Evolutionary conservation across 1,140 invertebrate species (phyloP).

Genomic region (Neodiprion pinetum): DNA sequence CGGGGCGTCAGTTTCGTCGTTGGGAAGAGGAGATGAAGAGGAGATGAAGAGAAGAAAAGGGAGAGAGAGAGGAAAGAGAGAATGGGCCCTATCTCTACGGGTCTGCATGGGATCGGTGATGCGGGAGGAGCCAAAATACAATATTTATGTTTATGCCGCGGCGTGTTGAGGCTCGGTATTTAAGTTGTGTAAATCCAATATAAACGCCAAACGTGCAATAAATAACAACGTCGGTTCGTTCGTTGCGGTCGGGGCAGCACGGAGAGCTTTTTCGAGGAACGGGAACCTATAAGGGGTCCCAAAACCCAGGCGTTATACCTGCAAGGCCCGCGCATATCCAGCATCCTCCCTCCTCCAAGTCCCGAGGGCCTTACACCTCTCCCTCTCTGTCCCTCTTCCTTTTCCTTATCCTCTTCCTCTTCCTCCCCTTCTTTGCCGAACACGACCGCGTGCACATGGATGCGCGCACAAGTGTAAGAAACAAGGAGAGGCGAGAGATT

Average conservation of each 20-base stretch:
- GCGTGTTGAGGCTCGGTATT: conserved; percentile 49
- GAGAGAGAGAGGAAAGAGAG: neutral
- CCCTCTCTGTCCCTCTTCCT: conserved; percentile 17
- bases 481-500: neutral
- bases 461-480: too few species aligned
- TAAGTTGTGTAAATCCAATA: conserved; percentile 61
- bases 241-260: conserved; percentile 22
- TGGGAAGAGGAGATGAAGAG: conserved; percentile 21
- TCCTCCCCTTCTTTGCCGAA: too few species aligned
- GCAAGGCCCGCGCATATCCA: conserved; percentile 43
- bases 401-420: too few species aligned
- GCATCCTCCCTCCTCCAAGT: conserved; percentile 21
- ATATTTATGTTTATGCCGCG: conserved; percentile 54
- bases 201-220: conserved; percentile 57
- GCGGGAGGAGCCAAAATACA: conserved; percentile 45
- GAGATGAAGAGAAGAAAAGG: conserved; percentile 8
- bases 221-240: conserved; percentile 45
- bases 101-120: conserved; percentile 15
- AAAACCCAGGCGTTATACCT: conserved; percentile 47
- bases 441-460: too few species aligned
- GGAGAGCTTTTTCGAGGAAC: conserved; percentile 9
- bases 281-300: conserved; percentile 17
- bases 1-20: too few species aligned
- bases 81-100: neutral
- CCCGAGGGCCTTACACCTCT: neutral